Evolutionary conservation across 2,888 invertebrate species (phyloP).

Genomic region (Brenthis daphne): DNA sequence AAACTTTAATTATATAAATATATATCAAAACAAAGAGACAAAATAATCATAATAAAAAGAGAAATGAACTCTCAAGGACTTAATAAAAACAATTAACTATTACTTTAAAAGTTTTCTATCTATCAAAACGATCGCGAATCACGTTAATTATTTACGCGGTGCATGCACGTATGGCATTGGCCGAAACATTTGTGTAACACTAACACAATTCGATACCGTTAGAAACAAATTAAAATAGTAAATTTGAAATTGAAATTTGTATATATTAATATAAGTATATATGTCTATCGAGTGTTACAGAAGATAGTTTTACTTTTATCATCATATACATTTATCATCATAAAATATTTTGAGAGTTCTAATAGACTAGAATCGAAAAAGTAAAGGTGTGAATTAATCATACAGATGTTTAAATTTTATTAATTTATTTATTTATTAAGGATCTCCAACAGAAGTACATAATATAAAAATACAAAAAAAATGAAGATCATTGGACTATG

Average conservation of each 20-base stretch:
- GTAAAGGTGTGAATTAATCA: too few relatives aligned
- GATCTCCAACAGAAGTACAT: too few relatives aligned
- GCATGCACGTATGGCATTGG: constrained; percentile 31
- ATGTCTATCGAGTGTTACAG: too few relatives aligned
- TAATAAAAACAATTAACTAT: not conserved
- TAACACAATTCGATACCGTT: constrained; percentile 30
- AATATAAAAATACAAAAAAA: too few relatives aligned
- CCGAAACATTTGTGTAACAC: constrained; percentile 29
- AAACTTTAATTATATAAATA: too few relatives aligned
- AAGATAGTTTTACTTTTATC: too few relatives aligned
- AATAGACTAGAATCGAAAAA: too few relatives aligned
- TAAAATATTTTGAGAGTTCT: too few relatives aligned
- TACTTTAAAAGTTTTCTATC: constrained; percentile 5
- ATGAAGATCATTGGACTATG: too few relatives aligned
- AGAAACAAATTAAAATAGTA: constrained; percentile 21
- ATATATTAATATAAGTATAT: not conserved
- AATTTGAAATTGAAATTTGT: constrained; percentile 7
- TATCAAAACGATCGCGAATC: constrained; percentile 3
- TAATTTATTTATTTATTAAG: too few relatives aligned
- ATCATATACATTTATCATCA: too few relatives aligned
- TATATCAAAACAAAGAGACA: not conserved
- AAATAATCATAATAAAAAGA: not conserved
- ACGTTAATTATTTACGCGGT: constrained; percentile 24
- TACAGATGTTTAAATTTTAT: too few relatives aligned
- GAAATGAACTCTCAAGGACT: not conserved